phyloP scores from a whole-genome alignment of 2,797 vertebrate species.

The Galago senegalensis region DNA sequence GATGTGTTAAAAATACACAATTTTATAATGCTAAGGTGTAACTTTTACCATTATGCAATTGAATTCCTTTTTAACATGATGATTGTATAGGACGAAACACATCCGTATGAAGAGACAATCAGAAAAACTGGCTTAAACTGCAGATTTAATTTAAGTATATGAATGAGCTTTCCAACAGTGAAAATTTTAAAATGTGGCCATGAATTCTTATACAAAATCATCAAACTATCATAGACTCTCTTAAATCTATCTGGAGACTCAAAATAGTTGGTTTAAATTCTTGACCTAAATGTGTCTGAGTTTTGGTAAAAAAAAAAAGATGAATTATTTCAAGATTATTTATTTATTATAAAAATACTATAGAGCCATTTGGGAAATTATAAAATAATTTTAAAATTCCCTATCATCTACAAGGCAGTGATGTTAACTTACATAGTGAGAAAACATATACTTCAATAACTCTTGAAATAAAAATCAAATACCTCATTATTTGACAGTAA shows the following conservation, averaged over 20 bases:
- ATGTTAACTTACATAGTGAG: constrained; percentile 23
- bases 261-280: constrained; percentile 41
- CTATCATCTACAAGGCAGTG: not conserved
- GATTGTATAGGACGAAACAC: not conserved
- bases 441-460: not conserved
- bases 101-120: not conserved
- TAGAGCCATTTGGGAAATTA: not conserved
- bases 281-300: constrained; percentile 39
- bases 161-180: not conserved
- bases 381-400: constrained; percentile 16
- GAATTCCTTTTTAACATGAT: constrained; percentile 47
- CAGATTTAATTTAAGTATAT: constrained; percentile 9
- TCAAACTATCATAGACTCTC: constrained; percentile 24
- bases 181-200: constrained; percentile 19
- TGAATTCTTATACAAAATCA: not conserved
- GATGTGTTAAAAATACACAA: not conserved
- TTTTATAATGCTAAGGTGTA: not conserved
- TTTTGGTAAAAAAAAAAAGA: not conserved
- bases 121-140: constrained; percentile 18
- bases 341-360: constrained; percentile 43
- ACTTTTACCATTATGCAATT: constrained; percentile 7
- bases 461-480: constrained; percentile 29
- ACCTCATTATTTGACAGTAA: not conserved
- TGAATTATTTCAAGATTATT: constrained; percentile 22
- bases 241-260: constrained; percentile 34